Conservation (phyloP, 92 coral and sea anemone genomes). For the Blastomussa wellsi region DNA sequence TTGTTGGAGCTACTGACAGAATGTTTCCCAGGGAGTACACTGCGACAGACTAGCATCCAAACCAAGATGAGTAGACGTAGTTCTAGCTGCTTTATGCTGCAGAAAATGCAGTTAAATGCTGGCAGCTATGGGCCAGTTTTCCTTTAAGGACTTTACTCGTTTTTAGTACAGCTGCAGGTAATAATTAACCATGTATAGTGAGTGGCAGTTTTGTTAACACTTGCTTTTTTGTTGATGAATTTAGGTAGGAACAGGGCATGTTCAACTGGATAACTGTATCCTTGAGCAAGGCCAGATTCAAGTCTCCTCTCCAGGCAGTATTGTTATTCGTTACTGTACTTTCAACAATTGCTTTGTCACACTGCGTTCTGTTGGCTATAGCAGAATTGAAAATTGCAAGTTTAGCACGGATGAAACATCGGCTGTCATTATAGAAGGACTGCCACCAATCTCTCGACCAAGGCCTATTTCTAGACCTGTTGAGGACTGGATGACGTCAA, state of each 20-base stretch:
- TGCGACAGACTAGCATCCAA: no score
- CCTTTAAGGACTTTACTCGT: no score
- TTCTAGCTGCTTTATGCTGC: no score
- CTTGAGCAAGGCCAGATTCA: slow-evolving; percentile 94
- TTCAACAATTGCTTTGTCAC: slow-evolving; percentile 80
- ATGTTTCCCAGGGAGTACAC: no score
- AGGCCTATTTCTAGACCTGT: slow-evolving; percentile 84
- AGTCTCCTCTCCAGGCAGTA: slow-evolving; percentile 88
- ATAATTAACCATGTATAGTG: not conserved
- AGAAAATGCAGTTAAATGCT: no score
- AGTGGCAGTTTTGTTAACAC: not conserved
- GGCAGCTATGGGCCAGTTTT: no score
- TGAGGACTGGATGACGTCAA: slow-evolving; percentile 78
- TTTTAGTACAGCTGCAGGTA: no score
- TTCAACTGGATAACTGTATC: slow-evolving; percentile 86
- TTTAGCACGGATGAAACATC: slow-evolving; percentile 87
- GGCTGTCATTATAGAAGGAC: slow-evolving; percentile 84
- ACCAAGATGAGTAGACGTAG: no score
- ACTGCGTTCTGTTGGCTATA: slow-evolving; percentile 81
- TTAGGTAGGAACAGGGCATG: slow-evolving; percentile 87
- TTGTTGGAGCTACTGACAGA: no score
- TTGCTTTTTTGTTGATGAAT: not conserved
- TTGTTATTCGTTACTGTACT: slow-evolving; percentile 80
- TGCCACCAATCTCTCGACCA: slow-evolving; percentile 82
- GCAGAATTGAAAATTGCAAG: slow-evolving; percentile 91